Conservation (phyloP, 2,797 vertebrate genomes). For the Florisuga fusca region DNA sequence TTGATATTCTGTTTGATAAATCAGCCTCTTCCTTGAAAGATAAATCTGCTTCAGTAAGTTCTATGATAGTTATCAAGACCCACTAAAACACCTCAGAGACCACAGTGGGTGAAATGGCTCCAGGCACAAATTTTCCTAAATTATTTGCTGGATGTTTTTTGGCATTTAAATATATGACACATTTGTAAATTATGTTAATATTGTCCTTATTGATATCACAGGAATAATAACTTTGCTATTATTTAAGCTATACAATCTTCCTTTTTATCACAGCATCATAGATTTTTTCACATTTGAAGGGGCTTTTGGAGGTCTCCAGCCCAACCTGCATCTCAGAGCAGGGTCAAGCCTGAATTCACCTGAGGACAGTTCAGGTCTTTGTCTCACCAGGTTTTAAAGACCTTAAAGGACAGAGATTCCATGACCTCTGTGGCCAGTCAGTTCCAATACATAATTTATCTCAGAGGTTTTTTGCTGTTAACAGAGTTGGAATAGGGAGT, state of each 20-base stretch:
- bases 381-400: neutral
- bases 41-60: neutral
- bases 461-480: neutral
- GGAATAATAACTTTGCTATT: neutral
- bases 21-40: neutral
- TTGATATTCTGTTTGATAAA: neutral
- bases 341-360: neutral
- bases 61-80: neutral
- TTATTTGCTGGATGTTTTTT: neutral
- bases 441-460: neutral
- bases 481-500: neutral
- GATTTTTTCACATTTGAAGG: neutral
- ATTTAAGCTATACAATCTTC: neutral
- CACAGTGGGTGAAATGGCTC: rapidly evolving
- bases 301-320: neutral
- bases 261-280: neutral
- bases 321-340: neutral
- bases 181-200: neutral
- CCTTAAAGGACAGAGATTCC: neutral
- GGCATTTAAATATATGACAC: neutral
- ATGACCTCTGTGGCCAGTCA: neutral
- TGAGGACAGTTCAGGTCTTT: neutral
- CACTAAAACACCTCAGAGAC: neutral
- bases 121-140: neutral
- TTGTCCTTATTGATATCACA: neutral